These are phyloP conservation scores for Tragelaphus scriptus DNA, from an alignment of 2,113 vertebrate genomes.

Conservation along the genomic window DNA sequence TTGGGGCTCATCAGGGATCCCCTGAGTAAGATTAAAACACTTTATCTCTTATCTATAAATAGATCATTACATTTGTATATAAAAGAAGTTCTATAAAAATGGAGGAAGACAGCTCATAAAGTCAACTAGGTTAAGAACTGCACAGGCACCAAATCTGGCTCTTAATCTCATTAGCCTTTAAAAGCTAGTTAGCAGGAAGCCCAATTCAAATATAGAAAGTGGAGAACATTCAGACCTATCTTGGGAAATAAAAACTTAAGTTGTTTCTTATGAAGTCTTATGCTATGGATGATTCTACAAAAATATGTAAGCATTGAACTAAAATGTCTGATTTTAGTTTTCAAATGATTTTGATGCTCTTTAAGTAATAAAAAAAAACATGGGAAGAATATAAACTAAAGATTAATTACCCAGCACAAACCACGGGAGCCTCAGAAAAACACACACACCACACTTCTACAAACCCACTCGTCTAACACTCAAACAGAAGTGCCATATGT, in stretches of 20 bases:
- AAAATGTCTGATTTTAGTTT: neutral
- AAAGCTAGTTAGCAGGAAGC: neutral
- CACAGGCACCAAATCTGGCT: neutral
- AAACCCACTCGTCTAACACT: neutral
- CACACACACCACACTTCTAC: neutral
- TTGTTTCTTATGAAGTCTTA: neutral
- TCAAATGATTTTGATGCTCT: neutral
- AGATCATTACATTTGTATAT: slow-evolving; percentile 27
- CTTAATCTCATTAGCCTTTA: neutral
- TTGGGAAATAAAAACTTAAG: neutral
- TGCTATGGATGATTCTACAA: neutral
- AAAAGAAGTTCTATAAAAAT: slow-evolving; percentile 20
- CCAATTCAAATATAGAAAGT: neutral
- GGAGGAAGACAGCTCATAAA: neutral
- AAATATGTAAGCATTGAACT: neutral
- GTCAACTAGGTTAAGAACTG: slow-evolving; percentile 32
- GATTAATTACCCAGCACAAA: neutral
- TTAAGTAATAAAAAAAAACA: neutral
- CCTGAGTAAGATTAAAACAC: slow-evolving; percentile 49
- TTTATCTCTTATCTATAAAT: slow-evolving; percentile 54
- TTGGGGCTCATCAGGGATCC: neutral
- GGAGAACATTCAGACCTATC: neutral
- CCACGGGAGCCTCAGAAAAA: neutral
- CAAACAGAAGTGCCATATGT: neutral
- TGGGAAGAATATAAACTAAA: neutral